Conservation (phyloP, 37 sponge, comb jelly and placozoan genomes). For the Chondrilla cf. caribensis region DNA sequence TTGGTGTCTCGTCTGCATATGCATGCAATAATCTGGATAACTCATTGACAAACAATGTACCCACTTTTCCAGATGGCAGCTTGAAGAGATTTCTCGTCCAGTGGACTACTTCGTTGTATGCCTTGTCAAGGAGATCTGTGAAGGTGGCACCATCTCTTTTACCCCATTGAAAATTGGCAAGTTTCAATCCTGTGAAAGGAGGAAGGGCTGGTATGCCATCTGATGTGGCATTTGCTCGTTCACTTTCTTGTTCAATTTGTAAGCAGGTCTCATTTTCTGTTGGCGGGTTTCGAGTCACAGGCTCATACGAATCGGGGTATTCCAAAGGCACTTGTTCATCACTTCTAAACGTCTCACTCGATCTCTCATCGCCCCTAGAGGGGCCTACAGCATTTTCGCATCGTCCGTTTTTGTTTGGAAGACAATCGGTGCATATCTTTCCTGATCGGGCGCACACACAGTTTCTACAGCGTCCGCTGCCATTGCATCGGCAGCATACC, state of each 20-base stretch:
- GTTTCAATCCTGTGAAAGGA: too few species aligned
- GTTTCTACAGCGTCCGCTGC: background rate
- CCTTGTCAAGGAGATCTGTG: constrained; percentile 15
- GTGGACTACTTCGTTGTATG: constrained; percentile 2
- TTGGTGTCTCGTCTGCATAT: constrained; percentile 11
- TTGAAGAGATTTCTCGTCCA: constrained; percentile 11
- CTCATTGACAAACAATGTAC: background rate
- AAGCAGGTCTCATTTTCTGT: too few species aligned
- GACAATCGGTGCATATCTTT: background rate
- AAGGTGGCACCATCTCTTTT: too few species aligned
- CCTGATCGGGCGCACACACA: constrained; percentile 1
- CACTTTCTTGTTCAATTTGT: too few species aligned
- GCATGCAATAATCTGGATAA: background rate
- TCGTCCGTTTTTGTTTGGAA: background rate
- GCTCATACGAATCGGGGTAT: too few species aligned
- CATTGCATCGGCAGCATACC: constrained; percentile 10
- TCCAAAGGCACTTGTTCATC: background rate
- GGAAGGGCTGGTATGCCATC: background rate
- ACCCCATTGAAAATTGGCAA: too few species aligned
- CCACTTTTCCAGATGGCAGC: constrained; percentile 13
- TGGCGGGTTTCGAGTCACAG: too few species aligned
- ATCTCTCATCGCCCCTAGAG: background rate
- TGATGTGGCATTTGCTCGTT: background rate
- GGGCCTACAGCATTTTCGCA: background rate
- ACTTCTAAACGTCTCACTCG: background rate